Conservation (phyloP, 2,797 vertebrate species). For the Chromis chromis region DNA sequence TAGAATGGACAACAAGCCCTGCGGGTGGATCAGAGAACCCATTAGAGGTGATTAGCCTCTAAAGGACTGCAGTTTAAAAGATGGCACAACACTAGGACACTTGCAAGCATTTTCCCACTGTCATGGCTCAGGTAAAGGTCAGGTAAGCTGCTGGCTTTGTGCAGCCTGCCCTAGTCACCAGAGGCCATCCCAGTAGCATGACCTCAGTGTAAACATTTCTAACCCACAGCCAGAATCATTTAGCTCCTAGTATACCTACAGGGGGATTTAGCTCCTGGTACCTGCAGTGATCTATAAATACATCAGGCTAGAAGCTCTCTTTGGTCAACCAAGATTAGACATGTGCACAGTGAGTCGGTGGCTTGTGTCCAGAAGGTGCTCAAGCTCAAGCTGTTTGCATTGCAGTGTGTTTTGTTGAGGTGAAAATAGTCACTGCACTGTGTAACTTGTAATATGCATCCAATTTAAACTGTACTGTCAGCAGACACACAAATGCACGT, state of each 20-base stretch:
- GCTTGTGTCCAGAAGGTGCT: slow-evolving; percentile 43
- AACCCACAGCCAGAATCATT: slow-evolving; percentile 47
- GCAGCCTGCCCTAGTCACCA: slow-evolving; percentile 24
- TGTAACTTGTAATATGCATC: neutral
- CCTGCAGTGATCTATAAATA: slow-evolving; percentile 53
- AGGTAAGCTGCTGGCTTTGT: slow-evolving; percentile 13
- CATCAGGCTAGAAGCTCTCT: slow-evolving; percentile 40
- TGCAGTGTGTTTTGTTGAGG: slow-evolving; percentile 16
- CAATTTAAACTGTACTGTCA: neutral
- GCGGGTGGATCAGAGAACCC: slow-evolving; percentile 30
- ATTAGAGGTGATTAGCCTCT: slow-evolving; percentile 24
- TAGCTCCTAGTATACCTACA: too few relatives aligned
- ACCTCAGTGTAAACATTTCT: slow-evolving; percentile 24
- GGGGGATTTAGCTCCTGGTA: too few relatives aligned
- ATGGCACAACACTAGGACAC: slow-evolving; percentile 4
- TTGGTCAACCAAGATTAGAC: slow-evolving; percentile 54
- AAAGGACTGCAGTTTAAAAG: slow-evolving; percentile 1
- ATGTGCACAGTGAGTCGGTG: slow-evolving; percentile 28
- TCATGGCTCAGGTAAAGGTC: slow-evolving; percentile 8
- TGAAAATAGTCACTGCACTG: slow-evolving; percentile 14
- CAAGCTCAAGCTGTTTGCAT: slow-evolving; percentile 44
- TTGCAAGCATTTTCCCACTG: slow-evolving; percentile 13
- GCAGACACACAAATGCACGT: neutral
- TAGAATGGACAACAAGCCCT: slow-evolving; percentile 95
- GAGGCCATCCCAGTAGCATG: slow-evolving; percentile 8